Base-by-base conservation (phyloP, 2,888 invertebrate genomes). In the Stictocephala bisonia region DNA sequence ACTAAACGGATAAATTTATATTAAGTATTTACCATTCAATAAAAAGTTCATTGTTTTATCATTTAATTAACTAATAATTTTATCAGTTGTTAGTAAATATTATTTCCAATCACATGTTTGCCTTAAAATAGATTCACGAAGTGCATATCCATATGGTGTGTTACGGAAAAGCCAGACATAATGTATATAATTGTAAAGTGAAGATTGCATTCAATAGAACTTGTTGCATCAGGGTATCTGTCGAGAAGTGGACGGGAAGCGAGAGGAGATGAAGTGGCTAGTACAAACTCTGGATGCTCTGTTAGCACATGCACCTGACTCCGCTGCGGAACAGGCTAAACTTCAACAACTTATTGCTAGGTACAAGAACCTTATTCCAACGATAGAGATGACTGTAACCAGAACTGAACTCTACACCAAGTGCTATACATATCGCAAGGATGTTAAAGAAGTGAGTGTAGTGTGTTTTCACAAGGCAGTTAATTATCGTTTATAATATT, bases 211-310 rank as follows among this genome's bases (percentile, higher is more conserved):
- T n/a, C n/a, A n/a, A n/a, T n/a, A n/a, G n/a, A n/a, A n/a, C n/a
- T 6, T 44, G 44, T 44, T 9, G 9, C 83, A 84, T 2, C 85
- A 96, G 96, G 90, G 90, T 83, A 93, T 96, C 79, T 96, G 96
- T 83, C 91, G 92, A 75, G 95, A 96, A 85, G 95, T 96, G 35
- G 96, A 97, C 83, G 88, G 88, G 74, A 94, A 94, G 83, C 90
- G 95, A 26, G 96, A 96, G 83, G 95, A 96, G 81, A 96, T 97
- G 92, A 96, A 96, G 82, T 96, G 96, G 95, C 86, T 98, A 71
- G 95, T 96, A 0, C 95, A 96, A 84, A 94, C 94, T 13, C 85
- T 97, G 67, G 96, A 97, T 81, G 91, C 92, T 80, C 87, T 98
- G 74, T 89, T 93, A 73, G 93, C 94, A 81, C 92, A 93, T 78